These are phyloP conservation scores for Eidolon helvum DNA, from an alignment of 2,113 vertebrate species.

Conservation along the genomic window DNA sequence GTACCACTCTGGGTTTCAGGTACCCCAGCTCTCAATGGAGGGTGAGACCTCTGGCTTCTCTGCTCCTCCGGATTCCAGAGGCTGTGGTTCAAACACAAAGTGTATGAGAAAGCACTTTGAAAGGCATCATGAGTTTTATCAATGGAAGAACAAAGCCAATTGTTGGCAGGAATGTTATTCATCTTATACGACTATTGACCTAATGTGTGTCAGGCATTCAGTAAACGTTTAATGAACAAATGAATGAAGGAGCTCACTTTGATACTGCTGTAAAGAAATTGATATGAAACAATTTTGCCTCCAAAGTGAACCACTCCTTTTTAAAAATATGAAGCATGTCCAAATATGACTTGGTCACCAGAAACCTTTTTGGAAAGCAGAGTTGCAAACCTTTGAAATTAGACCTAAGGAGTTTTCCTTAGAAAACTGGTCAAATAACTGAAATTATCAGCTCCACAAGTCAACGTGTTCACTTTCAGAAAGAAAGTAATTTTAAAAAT, in stretches of 20 bases:
- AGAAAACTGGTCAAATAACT: not conserved
- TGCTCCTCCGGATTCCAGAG: not conserved
- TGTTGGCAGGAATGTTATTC: not conserved
- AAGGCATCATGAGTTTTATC: not conserved
- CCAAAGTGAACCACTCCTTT: not conserved
- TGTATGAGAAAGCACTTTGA: not conserved
- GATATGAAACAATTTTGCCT: not conserved
- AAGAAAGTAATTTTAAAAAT: constrained; percentile 1
- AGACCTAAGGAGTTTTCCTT: not conserved
- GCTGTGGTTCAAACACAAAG: not conserved
- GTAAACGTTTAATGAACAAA: not conserved
- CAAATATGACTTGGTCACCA: not conserved
- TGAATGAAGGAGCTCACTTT: not conserved
- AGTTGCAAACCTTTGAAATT: not conserved
- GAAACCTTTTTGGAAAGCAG: constrained; percentile 5
- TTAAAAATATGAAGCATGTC: not conserved
- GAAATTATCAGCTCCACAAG: not conserved
- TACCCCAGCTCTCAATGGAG: not conserved
- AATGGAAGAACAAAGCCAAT: not conserved
- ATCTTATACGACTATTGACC: not conserved
- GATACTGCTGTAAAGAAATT: not conserved
- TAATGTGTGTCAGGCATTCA: not conserved
- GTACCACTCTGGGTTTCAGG: not conserved
- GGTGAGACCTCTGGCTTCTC: not conserved
- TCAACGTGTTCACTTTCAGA: not conserved